A percentile compares a stretch with the other conserved stretches of the same genome.
These are phyloP conservation scores for Mystacornis crossleyi DNA, from an alignment of 2,113 vertebrate genomes.

Conservation along the genomic window DNA sequence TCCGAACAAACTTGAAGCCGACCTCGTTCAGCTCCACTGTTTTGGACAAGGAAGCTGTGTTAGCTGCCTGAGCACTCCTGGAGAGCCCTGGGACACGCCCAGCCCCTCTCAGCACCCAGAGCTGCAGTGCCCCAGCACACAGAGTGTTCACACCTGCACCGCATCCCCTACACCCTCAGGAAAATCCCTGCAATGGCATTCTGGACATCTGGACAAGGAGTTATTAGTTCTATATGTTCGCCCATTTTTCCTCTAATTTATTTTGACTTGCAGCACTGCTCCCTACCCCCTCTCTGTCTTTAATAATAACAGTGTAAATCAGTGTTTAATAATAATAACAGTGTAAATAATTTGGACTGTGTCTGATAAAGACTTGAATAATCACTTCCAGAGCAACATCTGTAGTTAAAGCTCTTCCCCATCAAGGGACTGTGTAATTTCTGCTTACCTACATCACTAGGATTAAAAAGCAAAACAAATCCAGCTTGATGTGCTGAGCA, in stretches of 20 bases:
- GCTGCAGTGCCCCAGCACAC: rapidly evolving
- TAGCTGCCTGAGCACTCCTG: background rate
- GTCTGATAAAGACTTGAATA: background rate
- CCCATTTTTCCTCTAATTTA: background rate
- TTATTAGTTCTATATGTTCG: background rate
- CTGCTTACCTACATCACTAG: background rate
- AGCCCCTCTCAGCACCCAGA: rapidly evolving
- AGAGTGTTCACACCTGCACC: background rate
- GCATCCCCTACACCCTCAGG: rapidly evolving
- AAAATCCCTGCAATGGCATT: background rate
- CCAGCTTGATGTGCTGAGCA: background rate
- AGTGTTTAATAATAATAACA: background rate
- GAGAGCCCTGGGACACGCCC: background rate
- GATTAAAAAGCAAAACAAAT: background rate
- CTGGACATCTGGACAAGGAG: background rate
- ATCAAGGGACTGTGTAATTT: background rate
- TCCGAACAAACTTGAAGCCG: slow-evolving; percentile 94
- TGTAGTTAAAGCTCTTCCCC: background rate
- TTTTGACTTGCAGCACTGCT: background rate
- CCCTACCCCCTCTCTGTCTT: background rate
- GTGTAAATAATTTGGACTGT: background rate
- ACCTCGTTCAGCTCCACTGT: slow-evolving; percentile 95
- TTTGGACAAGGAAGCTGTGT: background rate
- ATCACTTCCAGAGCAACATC: background rate
- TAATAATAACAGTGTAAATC: background rate